A percentile compares a stretch with the other conserved stretches of the same genome.
These are phyloP conservation scores for Passerculus sandwichensis DNA, from an alignment of 2,797 vertebrate species.

Conservation along the genomic window DNA sequence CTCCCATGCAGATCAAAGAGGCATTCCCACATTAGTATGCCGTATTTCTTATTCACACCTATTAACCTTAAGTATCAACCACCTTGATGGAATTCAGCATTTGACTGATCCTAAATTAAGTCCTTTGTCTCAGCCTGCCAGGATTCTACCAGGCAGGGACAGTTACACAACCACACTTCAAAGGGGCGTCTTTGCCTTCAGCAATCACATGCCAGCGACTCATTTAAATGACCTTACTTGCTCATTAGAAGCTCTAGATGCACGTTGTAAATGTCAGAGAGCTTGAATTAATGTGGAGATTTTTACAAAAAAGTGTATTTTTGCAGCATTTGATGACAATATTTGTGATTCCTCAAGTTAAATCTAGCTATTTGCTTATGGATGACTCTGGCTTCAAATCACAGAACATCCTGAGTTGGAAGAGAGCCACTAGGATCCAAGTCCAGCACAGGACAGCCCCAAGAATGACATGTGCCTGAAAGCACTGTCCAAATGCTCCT, in stretches of 20 bases:
- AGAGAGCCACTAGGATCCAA: not conserved
- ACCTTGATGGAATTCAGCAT: slow-evolving; percentile 51
- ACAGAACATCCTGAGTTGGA: not conserved
- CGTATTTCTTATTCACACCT: slow-evolving; percentile 29
- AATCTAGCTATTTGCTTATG: slow-evolving; percentile 21
- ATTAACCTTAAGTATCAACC: slow-evolving; percentile 51
- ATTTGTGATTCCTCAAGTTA: slow-evolving; percentile 22
- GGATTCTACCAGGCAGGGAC: slow-evolving; percentile 53
- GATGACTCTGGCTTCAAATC: not conserved
- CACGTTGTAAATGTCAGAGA: slow-evolving; percentile 71
- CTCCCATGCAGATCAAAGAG: not conserved
- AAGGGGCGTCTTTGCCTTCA: slow-evolving; percentile 64
- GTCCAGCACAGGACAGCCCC: not conserved
- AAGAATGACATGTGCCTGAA: not conserved
- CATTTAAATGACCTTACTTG: slow-evolving; percentile 73
- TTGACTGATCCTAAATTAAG: slow-evolving; percentile 64
- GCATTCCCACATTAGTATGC: not conserved
- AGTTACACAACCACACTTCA: slow-evolving; percentile 71
- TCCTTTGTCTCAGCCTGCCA: slow-evolving; percentile 50
- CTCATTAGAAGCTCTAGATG: slow-evolving; percentile 73
- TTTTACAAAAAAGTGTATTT: slow-evolving; percentile 33
- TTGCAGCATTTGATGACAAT: slow-evolving; percentile 54
- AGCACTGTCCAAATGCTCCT: not conserved
- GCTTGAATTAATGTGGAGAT: slow-evolving; percentile 34
- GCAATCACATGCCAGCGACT: slow-evolving; percentile 56